phyloP scores from a whole-genome alignment of 2,797 vertebrate genomes.

The Lindbergichthys nudifrons region DNA sequence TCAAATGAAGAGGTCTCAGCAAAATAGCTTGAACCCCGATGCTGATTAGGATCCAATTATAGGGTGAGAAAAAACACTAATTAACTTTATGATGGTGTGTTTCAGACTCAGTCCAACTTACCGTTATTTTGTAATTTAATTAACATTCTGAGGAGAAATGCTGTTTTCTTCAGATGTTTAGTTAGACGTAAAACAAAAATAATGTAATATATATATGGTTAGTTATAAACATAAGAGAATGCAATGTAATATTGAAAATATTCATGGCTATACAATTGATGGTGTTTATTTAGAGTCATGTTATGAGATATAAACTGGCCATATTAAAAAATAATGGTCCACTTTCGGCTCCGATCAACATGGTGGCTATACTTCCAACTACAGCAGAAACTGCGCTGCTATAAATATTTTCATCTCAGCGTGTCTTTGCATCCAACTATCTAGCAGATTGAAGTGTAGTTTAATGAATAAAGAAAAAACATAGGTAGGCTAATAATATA shows the following conservation, averaged over 20 bases:
- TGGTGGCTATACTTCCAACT: not conserved
- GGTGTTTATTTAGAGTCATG: not conserved
- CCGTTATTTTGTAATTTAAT: constrained; percentile 33
- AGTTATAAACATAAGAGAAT: not conserved
- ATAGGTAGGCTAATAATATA: not conserved
- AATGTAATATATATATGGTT: not conserved
- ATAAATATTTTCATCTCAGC: not conserved
- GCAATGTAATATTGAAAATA: not conserved
- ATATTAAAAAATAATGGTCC: not conserved
- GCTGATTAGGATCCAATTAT: constrained; percentile 84
- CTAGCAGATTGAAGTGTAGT: not conserved
- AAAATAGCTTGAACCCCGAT: constrained; percentile 81
- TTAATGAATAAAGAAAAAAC: not conserved
- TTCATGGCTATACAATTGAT: not conserved
- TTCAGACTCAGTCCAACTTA: constrained; percentile 31
- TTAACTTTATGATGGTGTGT: constrained; percentile 59
- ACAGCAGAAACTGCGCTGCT: not conserved
- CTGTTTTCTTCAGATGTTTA: constrained; percentile 12
- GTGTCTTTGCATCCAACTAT: not conserved
- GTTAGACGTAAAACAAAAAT: constrained; percentile 1
- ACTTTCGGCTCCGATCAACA: not conserved
- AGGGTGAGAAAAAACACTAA: constrained; percentile 50
- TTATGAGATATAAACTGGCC: no score
- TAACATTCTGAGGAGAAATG: constrained; percentile 25
- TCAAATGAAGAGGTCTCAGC: constrained; percentile 83